Evolutionary conservation across 2,888 invertebrate species (phyloP).

Genomic region (Aromia moschata): DNA sequence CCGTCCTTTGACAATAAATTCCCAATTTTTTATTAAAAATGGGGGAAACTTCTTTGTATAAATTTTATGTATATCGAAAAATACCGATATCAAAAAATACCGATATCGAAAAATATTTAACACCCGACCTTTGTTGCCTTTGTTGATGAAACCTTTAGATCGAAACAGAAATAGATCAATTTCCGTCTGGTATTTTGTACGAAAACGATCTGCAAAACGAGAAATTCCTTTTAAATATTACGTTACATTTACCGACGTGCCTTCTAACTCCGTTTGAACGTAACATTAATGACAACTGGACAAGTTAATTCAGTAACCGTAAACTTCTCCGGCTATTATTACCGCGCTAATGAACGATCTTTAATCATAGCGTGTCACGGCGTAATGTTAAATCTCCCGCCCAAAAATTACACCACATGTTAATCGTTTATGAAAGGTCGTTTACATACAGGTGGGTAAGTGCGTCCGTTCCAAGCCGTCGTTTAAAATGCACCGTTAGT

Average conservation of each 20-base stretch:
- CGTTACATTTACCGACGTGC: background rate
- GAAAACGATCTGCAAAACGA: too few relatives aligned
- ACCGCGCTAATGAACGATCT: slow-evolving; percentile 3
- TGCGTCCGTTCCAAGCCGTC: background rate
- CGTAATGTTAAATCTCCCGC: slow-evolving; percentile 37
- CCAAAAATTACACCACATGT: slow-evolving; percentile 40
- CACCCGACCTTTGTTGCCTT: too few relatives aligned
- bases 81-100: too few relatives aligned
- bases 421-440: slow-evolving; percentile 30
- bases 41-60: too few relatives aligned
- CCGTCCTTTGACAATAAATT: too few relatives aligned
- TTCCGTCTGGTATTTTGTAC: too few relatives aligned
- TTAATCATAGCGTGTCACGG: slow-evolving; percentile 12
- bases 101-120: too few relatives aligned
- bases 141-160: too few relatives aligned
- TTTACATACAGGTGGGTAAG: slow-evolving; percentile 11
- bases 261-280: background rate
- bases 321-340: slow-evolving; percentile 1
- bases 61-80: too few relatives aligned
- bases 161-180: too few relatives aligned
- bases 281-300: background rate
- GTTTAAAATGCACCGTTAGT: background rate
- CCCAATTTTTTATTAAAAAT: too few relatives aligned
- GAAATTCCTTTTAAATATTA: too few relatives aligned
- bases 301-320: slow-evolving; percentile 10